These are phyloP conservation scores for Pyrrhia umbra DNA, from an alignment of 2,888 invertebrate genomes.

Conservation along the genomic window DNA sequence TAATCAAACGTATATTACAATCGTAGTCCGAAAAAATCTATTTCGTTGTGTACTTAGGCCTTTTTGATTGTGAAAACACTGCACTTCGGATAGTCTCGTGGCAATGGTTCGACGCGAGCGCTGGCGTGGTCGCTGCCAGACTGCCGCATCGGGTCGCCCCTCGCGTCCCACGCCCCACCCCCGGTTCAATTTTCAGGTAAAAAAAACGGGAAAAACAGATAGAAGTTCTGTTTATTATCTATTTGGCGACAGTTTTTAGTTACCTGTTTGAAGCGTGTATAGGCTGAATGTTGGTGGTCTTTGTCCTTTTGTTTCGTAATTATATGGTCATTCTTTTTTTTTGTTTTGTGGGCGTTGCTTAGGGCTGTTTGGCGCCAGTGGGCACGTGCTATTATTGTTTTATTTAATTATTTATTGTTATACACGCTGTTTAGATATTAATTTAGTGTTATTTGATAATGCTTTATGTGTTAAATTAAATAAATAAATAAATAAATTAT, in stretches of 20 bases:
- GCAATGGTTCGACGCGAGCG: conserved; percentile 68
- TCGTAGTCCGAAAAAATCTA: conserved; percentile 51
- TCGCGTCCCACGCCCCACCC: conserved; percentile 76
- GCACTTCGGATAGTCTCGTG: conserved; percentile 56
- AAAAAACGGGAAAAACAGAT: conserved; percentile 71
- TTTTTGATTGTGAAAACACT: conserved; percentile 59
- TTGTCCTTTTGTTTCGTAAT: conserved; percentile 24
- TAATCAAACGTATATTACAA: conserved; percentile 62
- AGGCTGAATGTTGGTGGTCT: conserved; percentile 51
- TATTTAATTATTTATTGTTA: conserved; percentile 18
- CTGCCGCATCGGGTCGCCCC: conserved; percentile 83
- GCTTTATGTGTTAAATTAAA: too few relatives aligned
- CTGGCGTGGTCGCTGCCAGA: conserved; percentile 76
- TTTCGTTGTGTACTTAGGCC: conserved; percentile 73
- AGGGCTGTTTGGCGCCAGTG: conserved; percentile 35
- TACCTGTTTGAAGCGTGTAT: conserved; percentile 29
- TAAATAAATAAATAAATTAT: too few relatives aligned
- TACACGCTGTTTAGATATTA: conserved; percentile 13
- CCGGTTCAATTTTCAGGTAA: conserved; percentile 81
- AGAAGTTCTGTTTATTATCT: conserved; percentile 63
- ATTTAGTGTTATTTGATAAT: too few relatives aligned
- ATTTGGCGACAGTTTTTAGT: conserved; percentile 63
- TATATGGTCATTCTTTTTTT: conserved; percentile 20
- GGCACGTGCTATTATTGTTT: conserved; percentile 49
- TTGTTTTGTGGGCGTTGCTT: conserved; percentile 48